A percentile compares a stretch with the other conserved stretches of the same genome.
Conservation (phyloP, 2,888 invertebrate genomes). For the Nematopogon swammerdamellus region DNA sequence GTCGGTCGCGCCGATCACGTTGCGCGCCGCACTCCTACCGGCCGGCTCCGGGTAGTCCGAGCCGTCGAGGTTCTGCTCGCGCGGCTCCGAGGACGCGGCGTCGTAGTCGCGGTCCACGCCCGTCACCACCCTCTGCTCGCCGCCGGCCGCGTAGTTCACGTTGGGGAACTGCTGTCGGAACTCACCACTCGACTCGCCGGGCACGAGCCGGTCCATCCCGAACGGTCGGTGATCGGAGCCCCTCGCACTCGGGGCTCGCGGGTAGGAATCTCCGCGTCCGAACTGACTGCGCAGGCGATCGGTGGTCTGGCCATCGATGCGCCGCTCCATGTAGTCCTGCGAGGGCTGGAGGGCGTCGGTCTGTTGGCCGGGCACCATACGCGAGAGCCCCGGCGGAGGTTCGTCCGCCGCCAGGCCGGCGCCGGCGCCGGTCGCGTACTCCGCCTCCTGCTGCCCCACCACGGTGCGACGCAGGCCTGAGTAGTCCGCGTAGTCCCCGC, state of each 20-base stretch:
- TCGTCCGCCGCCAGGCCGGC: slow-evolving; percentile 37
- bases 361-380: slow-evolving; percentile 53
- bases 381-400: slow-evolving; percentile 49
- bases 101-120: slow-evolving; percentile 47
- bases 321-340: slow-evolving; percentile 41
- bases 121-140: slow-evolving; percentile 52
- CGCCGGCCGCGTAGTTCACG: slow-evolving; percentile 32
- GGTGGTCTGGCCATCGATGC: slow-evolving; percentile 38
- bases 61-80: slow-evolving; percentile 44
- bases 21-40: slow-evolving; percentile 26
- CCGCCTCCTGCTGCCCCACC: slow-evolving; percentile 62
- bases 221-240: slow-evolving; percentile 41
- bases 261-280: slow-evolving; percentile 36
- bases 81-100: slow-evolving; percentile 28
- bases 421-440: slow-evolving; percentile 29
- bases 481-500: slow-evolving; percentile 46
- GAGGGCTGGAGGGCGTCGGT: slow-evolving; percentile 32
- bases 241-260: slow-evolving; percentile 22
- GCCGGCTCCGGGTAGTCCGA: slow-evolving; percentile 38
- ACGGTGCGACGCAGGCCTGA: slow-evolving; percentile 65
- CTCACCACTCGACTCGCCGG: slow-evolving; percentile 59
- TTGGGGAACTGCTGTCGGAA: slow-evolving; percentile 31
- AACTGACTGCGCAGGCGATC: slow-evolving; percentile 30
- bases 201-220: slow-evolving; percentile 60
- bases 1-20: slow-evolving; percentile 26